These are phyloP conservation scores for Drosophila mercatorum DNA, from an alignment of 2,888 invertebrate genomes.

Conservation along the genomic window DNA sequence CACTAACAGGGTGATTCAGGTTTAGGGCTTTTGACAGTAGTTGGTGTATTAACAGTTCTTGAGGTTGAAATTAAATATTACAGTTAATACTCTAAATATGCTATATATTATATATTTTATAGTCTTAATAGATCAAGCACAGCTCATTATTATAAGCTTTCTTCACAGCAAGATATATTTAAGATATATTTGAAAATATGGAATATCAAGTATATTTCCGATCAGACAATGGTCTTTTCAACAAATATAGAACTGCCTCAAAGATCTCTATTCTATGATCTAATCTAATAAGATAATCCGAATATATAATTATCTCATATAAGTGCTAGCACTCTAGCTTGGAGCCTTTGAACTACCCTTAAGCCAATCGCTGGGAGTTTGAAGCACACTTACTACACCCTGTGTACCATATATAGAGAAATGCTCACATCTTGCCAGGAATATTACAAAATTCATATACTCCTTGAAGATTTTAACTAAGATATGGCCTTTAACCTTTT, in stretches of 20 bases:
- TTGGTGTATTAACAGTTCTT: neutral
- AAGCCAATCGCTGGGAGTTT: neutral
- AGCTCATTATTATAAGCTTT: too few relatives aligned
- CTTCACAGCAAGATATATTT: neutral
- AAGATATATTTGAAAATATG: neutral
- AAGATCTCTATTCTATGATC: too few relatives aligned
- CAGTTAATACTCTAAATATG: neutral
- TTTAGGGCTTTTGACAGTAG: neutral
- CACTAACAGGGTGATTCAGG: constrained; percentile 1
- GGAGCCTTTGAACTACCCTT: neutral
- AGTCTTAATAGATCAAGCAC: too few relatives aligned
- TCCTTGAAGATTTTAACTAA: too few relatives aligned
- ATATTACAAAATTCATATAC: neutral
- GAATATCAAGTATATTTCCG: too few relatives aligned
- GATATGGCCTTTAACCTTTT: neutral
- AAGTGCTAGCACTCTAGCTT: neutral
- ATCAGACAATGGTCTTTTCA: too few relatives aligned
- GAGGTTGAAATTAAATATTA: neutral
- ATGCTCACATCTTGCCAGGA: neutral
- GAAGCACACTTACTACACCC: neutral
- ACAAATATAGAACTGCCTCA: too few relatives aligned
- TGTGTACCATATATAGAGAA: neutral
- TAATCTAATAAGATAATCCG: too few relatives aligned
- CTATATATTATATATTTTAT: too few relatives aligned
- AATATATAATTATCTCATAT: too few relatives aligned